Evolutionary conservation across 2,888 invertebrate species (phyloP), one percentile per base, ranked within the genome.

Genomic region (Sthenelais limicola): DNA sequence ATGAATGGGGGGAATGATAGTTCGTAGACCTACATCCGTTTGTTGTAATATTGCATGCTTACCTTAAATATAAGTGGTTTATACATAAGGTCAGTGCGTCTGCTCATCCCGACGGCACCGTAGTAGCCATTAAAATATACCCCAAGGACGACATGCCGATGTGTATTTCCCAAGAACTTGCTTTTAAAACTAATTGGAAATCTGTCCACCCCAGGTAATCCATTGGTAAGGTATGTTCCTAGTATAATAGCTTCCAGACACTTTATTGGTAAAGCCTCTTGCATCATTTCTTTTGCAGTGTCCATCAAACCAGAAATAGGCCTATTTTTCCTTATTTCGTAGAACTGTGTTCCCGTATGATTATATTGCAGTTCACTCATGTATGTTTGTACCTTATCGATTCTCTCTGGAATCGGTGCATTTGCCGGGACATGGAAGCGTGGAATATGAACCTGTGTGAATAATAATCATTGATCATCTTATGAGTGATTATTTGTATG

Each of bases 171-270:
- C 56, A 81, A 80, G 72, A 86, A 88, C 15, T 79, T 78, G 32
- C 85, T 86, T 73, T 87, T 86, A 78, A 89, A 89, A 73, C 88
- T 86, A 54, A 89, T 79, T 12, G 88, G 81, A 79, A 86, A 88
- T 48, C 88, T 79, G 73, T 88, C 88, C 18, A 89, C 74, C 15
- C 83, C 84, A 15, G 82, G 71, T 72, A 86, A 83, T 7, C 85
- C 85, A 79, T 85, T 88, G 24, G 87, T 88, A 21, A 88, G 80
- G 85, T 87, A 87, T 86, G 87, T 77, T 74, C 84, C 86, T 1
- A 88, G 79, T 68, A 88, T 84, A 43, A 88, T 86, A 30, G 88
- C 88, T 76, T 88, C 88, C 28, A 88, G 78, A 76, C 88, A 88
- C 76, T 88, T 88, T 68, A 88, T 88, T 24, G 88, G 88, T 47